Evolutionary conservation across 2,888 invertebrate species (phyloP).

Genomic region (Aricia artaxerxes): DNA sequence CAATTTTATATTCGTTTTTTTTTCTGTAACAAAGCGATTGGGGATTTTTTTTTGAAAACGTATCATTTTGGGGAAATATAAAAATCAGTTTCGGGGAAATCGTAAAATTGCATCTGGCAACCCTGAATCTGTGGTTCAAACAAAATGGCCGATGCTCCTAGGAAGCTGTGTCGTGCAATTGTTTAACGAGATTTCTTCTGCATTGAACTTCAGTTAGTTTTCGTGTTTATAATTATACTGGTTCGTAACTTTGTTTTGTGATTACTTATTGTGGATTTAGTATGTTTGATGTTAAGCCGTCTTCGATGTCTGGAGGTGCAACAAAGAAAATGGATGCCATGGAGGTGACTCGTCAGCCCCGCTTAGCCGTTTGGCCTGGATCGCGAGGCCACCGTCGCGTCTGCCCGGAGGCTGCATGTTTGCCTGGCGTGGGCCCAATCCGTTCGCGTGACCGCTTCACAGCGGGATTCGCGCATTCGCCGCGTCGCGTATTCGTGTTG

Average conservation of each 20-base stretch:
- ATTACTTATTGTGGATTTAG: constrained; percentile 75
- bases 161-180: constrained; percentile 73
- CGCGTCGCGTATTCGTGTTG: constrained; percentile 66
- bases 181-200: constrained; percentile 60
- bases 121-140: too few species aligned
- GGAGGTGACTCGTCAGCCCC: constrained; percentile 48
- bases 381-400: constrained; percentile 71
- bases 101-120: too few species aligned
- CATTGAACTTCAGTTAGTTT: constrained; percentile 75
- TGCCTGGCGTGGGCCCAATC: constrained; percentile 67
- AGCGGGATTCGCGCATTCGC: constrained; percentile 51
- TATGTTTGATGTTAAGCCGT: constrained; percentile 68
- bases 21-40: too few species aligned
- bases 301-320: constrained; percentile 44
- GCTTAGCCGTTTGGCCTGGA: constrained; percentile 58
- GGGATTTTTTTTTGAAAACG: too few species aligned
- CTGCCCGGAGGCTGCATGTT: constrained; percentile 71
- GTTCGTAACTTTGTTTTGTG: constrained; percentile 80
- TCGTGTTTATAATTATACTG: constrained; percentile 72
- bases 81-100: too few species aligned
- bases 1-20: too few species aligned
- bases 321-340: constrained; percentile 45
- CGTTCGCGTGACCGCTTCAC: constrained; percentile 62
- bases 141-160: constrained; percentile 75
- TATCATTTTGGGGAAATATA: too few species aligned